phyloP scores from a whole-genome alignment of 1,140 invertebrate genomes.

The Hydropsyche tenuis region DNA sequence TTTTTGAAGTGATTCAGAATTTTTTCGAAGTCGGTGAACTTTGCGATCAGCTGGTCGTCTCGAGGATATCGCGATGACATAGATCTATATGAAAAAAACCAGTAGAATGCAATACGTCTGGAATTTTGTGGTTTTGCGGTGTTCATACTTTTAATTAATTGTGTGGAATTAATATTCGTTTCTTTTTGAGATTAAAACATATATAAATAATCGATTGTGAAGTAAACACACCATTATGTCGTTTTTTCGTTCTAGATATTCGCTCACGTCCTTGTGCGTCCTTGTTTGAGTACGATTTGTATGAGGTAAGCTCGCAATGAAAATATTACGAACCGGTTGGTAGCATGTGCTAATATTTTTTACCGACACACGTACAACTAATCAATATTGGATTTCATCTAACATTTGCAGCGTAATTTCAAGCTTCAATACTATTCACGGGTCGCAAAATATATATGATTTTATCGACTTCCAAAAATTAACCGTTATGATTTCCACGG shows the following conservation, averaged over 20 bases:
- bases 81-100: background rate
- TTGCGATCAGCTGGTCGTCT: background rate
- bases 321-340: background rate
- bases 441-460: too few species aligned
- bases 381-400: constrained; percentile 1
- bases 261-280: background rate
- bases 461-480: too few species aligned
- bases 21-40: constrained; percentile 1
- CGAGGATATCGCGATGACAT: background rate
- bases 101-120: background rate
- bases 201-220: too few species aligned
- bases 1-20: background rate
- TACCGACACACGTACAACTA: background rate
- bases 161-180: too few species aligned
- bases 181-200: too few species aligned
- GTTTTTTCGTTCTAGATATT: too few species aligned
- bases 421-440: too few species aligned
- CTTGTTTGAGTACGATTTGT: background rate
- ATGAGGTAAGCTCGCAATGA: too few species aligned
- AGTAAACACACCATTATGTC: too few species aligned
- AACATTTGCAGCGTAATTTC: background rate
- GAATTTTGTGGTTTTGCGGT: constrained; percentile 3
- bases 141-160: background rate
- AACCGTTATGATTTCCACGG: too few species aligned
- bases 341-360: background rate